phyloP scores from a whole-genome alignment of 1,140 invertebrate species.

The Cheumatopsyche charites region DNA sequence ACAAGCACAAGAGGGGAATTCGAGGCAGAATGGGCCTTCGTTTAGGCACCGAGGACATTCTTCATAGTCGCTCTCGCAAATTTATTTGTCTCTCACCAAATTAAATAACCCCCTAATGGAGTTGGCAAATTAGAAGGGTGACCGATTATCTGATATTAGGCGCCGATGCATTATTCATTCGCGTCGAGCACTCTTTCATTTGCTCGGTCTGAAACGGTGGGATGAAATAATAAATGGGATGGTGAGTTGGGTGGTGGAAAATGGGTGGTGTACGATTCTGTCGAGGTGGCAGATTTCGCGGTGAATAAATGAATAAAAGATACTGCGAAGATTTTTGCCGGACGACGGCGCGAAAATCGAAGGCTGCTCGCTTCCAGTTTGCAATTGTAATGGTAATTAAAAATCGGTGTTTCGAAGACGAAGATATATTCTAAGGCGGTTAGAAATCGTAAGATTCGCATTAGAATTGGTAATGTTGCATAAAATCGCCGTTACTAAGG shows the following conservation, averaged over 20 bases:
- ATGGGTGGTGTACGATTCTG: background rate
- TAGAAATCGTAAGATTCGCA: no score
- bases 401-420: background rate
- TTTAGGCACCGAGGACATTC: no score
- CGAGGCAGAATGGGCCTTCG: no score
- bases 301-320: slow-evolving; percentile 27
- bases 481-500: no score
- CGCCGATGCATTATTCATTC: slow-evolving; percentile 19
- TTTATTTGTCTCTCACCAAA: slow-evolving; percentile 24
- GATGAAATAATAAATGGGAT: no score
- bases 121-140: slow-evolving; percentile 26
- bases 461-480: no score
- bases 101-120: slow-evolving; percentile 22
- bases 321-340: slow-evolving; percentile 1
- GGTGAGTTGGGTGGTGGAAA: background rate
- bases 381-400: slow-evolving; percentile 22
- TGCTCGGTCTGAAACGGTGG: background rate
- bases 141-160: slow-evolving; percentile 26
- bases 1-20: no score
- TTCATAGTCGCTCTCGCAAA: background rate
- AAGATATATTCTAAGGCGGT: no score
- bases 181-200: slow-evolving; percentile 18
- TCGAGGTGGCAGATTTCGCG: slow-evolving; percentile 15
- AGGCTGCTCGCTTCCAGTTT: background rate
- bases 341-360: background rate